Conservation (phyloP, 1,140 invertebrate species). For the Drosophila guanche region DNA sequence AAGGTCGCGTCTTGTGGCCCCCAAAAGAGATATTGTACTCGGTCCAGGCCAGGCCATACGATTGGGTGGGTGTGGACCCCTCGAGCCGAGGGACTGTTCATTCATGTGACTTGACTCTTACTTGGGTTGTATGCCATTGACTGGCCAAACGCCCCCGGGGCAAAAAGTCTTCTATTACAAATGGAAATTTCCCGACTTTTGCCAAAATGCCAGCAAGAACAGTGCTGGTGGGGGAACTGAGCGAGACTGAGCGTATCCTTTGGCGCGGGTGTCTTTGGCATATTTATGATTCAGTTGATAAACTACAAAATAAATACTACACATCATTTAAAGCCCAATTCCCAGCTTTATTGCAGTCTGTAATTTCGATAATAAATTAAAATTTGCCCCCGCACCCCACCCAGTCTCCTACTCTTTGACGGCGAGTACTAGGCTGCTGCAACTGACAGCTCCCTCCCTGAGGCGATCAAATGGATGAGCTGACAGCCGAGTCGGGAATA, state of each 20-base stretch:
- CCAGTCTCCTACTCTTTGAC: no score
- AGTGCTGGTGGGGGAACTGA: background rate
- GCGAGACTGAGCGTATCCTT: slow-evolving; percentile 9
- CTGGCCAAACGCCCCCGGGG: slow-evolving; percentile 68
- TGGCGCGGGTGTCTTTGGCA: slow-evolving; percentile 57
- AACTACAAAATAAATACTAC: slow-evolving; percentile 79
- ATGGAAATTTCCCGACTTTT: slow-evolving; percentile 66
- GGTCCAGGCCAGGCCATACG: slow-evolving; percentile 5
- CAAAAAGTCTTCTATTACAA: slow-evolving; percentile 69
- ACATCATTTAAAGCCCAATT: slow-evolving; percentile 63
- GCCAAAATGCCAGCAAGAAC: slow-evolving; percentile 50
- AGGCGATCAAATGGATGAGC: no score
- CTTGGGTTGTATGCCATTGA: slow-evolving; percentile 59
- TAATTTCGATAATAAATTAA: slow-evolving; percentile 41
- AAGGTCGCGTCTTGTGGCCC: slow-evolving; percentile 38
- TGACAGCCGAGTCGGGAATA: no score
- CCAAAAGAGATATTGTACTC: slow-evolving; percentile 52
- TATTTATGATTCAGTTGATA: slow-evolving; percentile 78
- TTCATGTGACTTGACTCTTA: slow-evolving; percentile 51
- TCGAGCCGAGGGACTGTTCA: slow-evolving; percentile 28
- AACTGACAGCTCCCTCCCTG: no score
- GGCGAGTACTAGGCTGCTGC: no score
- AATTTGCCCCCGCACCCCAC: background rate
- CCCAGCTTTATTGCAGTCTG: slow-evolving; percentile 27
- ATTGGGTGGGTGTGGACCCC: no score